Evolutionary conservation across 2,113 vertebrate species (phyloP).

Genomic region (Calypte anna): DNA sequence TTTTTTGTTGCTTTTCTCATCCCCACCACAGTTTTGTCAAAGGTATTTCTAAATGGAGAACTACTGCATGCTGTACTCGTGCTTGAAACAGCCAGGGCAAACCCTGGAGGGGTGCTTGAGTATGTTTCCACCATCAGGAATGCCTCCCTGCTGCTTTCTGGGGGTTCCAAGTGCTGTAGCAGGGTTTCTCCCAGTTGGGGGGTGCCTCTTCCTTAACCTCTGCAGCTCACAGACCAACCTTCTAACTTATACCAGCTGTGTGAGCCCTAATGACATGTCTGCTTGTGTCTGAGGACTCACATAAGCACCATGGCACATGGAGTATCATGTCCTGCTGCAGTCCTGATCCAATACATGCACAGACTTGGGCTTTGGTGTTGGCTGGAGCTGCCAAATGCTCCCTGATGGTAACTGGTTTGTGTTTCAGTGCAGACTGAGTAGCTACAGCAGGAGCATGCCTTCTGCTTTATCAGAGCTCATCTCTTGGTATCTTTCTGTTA

Average conservation of each 20-base stretch:
- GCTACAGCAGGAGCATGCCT: not conserved
- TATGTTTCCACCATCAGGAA: accelerated
- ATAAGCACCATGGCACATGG: not conserved
- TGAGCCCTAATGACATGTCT: not conserved
- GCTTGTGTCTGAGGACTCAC: not conserved
- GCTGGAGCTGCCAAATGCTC: not conserved
- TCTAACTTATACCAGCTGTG: not conserved
- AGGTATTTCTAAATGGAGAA: not conserved
- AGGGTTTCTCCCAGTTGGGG: not conserved
- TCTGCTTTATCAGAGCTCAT: conserved; percentile 6
- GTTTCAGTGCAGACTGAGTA: not conserved
- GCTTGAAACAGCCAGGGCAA: not conserved
- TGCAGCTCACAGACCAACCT: not conserved
- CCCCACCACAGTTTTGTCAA: not conserved
- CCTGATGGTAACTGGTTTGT: not conserved
- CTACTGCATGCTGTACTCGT: not conserved
- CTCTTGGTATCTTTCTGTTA: not conserved
- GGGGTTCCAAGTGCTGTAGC: not conserved
- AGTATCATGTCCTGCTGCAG: not conserved
- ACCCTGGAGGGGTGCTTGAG: not conserved
- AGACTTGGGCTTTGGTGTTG: not conserved
- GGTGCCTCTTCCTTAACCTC: not conserved
- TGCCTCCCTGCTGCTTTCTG: not conserved
- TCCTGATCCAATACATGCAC: not conserved
- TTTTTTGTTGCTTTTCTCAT: not conserved